Base-by-base conservation (phyloP, 2,888 invertebrate species). In the Hyalella azteca region DNA sequence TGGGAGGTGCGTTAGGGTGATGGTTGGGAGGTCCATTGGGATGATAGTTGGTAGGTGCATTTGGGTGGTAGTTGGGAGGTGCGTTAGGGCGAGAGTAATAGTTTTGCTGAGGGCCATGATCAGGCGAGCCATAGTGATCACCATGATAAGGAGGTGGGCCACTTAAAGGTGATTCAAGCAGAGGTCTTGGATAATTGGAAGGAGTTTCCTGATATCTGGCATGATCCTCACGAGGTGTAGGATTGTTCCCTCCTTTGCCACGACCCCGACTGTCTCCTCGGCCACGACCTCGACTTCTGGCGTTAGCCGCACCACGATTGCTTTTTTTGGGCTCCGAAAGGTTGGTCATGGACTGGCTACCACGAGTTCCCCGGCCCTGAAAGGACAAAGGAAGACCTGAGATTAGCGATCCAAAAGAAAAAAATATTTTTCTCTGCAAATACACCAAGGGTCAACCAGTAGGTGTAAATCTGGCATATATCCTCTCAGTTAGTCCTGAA, bases 321-420 rank as follows among this genome's bases (percentile, higher is more conserved):
- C 36, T 0, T 36, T 66, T 36, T 36, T 5, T 7, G 13, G 9
- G 3, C 13, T 66, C 36, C 9, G 66, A 66, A n/a, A 66, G 36
- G 36, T 66, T 36, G 3, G 15, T 15, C 36, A 66, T 32, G 26
- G 66, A 66, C 36, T 66, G 66, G 19, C 66, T 66, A n/a, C 66
- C 66, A 19, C 66, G 32, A 36, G 66, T 36, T n/a, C 36, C 32
- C n/a, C 66, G 66, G 36, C 29, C 29, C 66, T 66, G 66, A n/a
- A 39, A 29, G 15, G n/a, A n/a, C n/a, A 36, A 3, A 66, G 39
- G 7, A 15, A 66, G 19, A 36, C 9, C 1, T 19, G 9, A 54
- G 26, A 4, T 22, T 54, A 26, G 54, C 4, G 29, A 54, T 54
- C 11, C n/a, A n/a, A n/a, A n/a, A n/a, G n/a, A n/a, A n/a, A n/a